phyloP scores from a whole-genome alignment of 1,140 invertebrate species.

The Penaeus japonicus region DNA sequence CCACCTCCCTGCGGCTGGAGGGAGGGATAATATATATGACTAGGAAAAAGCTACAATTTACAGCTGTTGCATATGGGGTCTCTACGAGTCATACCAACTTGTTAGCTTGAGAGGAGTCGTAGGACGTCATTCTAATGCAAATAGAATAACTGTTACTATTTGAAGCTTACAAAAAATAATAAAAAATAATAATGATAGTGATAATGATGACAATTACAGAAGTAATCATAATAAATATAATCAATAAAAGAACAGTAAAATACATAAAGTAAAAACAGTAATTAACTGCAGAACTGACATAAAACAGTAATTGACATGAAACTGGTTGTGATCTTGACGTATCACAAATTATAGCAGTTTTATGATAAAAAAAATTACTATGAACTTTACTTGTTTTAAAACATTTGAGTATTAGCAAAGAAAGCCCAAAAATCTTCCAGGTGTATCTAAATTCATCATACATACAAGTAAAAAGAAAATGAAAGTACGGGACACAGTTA shows the following conservation, averaged over 20 bases:
- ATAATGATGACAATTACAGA: background rate
- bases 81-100: conserved; percentile 41
- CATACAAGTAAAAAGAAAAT: conserved; percentile 32
- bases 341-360: conserved; percentile 41
- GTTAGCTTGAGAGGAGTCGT: conserved; percentile 40
- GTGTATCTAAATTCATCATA: conserved; percentile 45
- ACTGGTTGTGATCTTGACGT: conserved; percentile 50
- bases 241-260: conserved; percentile 23
- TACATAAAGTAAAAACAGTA: conserved; percentile 3
- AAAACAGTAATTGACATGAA: conserved; percentile 30
- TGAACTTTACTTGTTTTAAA: conserved; percentile 22
- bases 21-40: conserved; percentile 54
- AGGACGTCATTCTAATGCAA: conserved; percentile 41
- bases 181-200: conserved; percentile 2
- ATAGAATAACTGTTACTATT: conserved; percentile 46
- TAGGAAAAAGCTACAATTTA: conserved; percentile 58
- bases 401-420: conserved; percentile 53
- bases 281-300: conserved; percentile 35
- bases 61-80: conserved; percentile 46
- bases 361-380: conserved; percentile 28
- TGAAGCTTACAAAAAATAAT: conserved; percentile 32
- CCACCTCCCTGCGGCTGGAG: conserved; percentile 30
- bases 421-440: conserved; percentile 38
- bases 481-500: conserved; percentile 45
- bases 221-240: background rate